Base-by-base conservation (phyloP, 2,888 invertebrate genomes). In the Atrina japonica region DNA sequence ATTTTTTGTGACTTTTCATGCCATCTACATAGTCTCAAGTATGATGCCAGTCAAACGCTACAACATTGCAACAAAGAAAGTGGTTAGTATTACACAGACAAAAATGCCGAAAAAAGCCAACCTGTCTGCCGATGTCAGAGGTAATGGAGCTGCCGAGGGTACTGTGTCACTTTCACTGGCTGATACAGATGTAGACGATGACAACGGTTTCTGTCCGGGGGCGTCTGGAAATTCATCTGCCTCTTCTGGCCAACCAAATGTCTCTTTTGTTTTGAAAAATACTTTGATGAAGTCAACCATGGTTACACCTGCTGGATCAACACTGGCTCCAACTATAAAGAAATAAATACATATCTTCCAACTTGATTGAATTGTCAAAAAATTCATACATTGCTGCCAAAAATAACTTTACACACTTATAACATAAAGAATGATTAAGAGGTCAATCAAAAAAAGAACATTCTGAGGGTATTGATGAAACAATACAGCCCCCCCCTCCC, bases 191-290 rank as follows among this genome's bases (percentile, higher is more conserved):
- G 64, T 55, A 18, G 76, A 55, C 0, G 78, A 58, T 21, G 68
- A 49, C 3, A 75, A 50, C 0, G 58, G 23, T 21, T 61, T 68
- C 25, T 70, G 65, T 25, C 80, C 73, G 21, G 80, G 75, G 23
- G 78, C 66, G 50, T 88, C 88, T n/a, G 81, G 81, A 70, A 86
- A 88, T 52, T 98, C 98, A 85, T 98, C 97, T 9, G 93, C 94
- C 86, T 98, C 98, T 89, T 98, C 98, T 0, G 97, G 97, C 98
- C 98, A 98, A 49, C 97, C 97, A 87, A 98, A 97, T 0, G 95
- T 93, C 88, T 98, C 98, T 91, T 98, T 98, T 1, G 96, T 96
- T 91, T 97, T 97, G 0, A 97, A 97, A 89, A 98, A 98, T 23
- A 96, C 94, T 93, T 97, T 97, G 25, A 98, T 94, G 55, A 96